A percentile compares a stretch with the other conserved stretches of the same genome.
These are phyloP conservation scores for Aldabrachelys gigantea DNA, from an alignment of 2,113 vertebrate species.

Conservation along the genomic window DNA sequence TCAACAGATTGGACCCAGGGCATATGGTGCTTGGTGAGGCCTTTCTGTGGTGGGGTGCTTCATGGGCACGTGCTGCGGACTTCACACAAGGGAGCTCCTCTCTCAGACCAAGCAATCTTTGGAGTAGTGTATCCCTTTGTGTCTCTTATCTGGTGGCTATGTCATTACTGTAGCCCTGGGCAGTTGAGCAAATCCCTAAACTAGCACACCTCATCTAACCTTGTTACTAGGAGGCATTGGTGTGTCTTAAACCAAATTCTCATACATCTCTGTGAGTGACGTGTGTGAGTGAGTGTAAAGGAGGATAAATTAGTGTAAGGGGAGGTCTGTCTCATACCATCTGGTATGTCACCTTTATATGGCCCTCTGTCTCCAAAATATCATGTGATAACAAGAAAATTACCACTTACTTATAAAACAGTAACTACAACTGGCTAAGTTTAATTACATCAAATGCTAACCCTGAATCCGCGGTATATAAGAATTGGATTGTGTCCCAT, in stretches of 20 bases:
- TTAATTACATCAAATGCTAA: slow-evolving; percentile 19
- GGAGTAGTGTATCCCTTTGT: slow-evolving; percentile 21
- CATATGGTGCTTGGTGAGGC: not conserved
- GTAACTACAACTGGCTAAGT: slow-evolving; percentile 6
- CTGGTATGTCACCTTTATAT: slow-evolving; percentile 39
- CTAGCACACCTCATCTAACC: too few relatives aligned
- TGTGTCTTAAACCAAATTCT: too few relatives aligned
- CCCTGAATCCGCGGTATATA: not conserved
- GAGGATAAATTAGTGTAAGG: too few relatives aligned
- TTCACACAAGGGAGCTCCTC: not conserved
- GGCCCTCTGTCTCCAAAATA: slow-evolving; percentile 62
- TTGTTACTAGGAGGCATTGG: too few relatives aligned
- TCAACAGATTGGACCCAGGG: slow-evolving; percentile 65
- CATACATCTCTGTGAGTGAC: too few relatives aligned
- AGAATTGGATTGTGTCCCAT: accelerated
- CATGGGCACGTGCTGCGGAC: slow-evolving; percentile 22
- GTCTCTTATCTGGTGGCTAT: slow-evolving; percentile 45
- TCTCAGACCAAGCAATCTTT: slow-evolving; percentile 44
- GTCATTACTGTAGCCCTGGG: slow-evolving; percentile 60
- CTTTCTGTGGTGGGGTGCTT: slow-evolving; percentile 50
- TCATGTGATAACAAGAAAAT: slow-evolving; percentile 40
- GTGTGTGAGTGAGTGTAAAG: too few relatives aligned
- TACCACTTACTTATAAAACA: slow-evolving; percentile 46
- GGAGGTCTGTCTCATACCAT: too few relatives aligned
- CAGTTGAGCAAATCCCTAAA: not conserved